Conservation (phyloP, 2,113 vertebrate genomes). For the Choloepus hoffmanni region DNA sequence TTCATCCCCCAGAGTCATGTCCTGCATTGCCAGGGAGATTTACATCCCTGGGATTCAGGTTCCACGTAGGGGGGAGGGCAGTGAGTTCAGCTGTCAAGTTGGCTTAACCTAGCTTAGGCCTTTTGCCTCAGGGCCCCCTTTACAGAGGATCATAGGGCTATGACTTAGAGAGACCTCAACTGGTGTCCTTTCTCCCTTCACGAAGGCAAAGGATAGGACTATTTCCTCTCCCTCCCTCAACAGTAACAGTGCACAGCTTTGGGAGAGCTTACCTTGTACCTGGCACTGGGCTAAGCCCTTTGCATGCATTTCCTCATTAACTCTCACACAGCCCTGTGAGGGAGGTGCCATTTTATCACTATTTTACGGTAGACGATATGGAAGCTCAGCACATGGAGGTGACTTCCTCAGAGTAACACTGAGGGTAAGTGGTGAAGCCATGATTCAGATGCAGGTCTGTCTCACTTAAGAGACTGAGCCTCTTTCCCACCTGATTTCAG, state of each 20-base stretch:
- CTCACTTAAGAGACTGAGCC: neutral
- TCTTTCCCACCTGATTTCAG: neutral
- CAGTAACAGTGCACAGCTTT: neutral
- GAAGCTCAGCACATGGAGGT: neutral
- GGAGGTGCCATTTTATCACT: neutral
- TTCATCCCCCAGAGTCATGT: no score
- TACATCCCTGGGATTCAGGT: no score
- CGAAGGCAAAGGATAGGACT: neutral
- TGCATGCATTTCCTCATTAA: neutral
- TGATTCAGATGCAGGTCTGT: neutral
- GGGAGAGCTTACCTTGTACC: neutral
- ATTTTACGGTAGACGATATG: conserved; percentile 5
- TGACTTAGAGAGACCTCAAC: neutral
- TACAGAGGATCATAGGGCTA: neutral
- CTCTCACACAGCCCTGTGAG: neutral
- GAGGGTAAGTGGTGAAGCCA: neutral
- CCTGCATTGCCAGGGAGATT: no score
- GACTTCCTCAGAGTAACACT: neutral
- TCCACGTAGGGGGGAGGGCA: no score
- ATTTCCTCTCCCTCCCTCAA: neutral
- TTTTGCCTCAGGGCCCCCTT: neutral
- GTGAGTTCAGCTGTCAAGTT: no score
- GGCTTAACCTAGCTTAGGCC: no score
- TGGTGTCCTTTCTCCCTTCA: neutral
- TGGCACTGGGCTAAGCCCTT: neutral